Percentiles rank a stretch among this genome's conserved stretches.
Conservation (phyloP, 2,888 invertebrate species). For the Platerodrilus igneus region DNA sequence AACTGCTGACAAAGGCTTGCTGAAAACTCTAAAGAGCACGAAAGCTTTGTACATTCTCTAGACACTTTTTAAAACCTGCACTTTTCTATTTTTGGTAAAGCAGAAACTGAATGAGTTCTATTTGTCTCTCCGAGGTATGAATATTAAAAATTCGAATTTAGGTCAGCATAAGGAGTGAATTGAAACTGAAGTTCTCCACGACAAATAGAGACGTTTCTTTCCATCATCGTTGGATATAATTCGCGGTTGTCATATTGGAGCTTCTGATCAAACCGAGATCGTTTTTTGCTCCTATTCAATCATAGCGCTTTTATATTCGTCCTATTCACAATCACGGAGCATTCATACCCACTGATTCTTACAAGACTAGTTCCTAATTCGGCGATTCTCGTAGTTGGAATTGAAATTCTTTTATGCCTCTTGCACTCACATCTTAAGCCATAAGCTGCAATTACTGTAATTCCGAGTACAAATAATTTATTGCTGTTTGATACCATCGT, state of each 20-base stretch:
- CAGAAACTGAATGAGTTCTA: slow-evolving; percentile 3
- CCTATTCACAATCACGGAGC: slow-evolving; percentile 38
- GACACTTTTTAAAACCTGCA: slow-evolving; percentile 12
- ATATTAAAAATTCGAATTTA: slow-evolving; percentile 18
- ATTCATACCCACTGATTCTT: slow-evolving; percentile 33
- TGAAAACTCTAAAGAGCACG: too few relatives aligned
- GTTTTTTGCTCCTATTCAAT: slow-evolving; percentile 36
- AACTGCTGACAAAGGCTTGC: too few relatives aligned
- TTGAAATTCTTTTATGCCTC: slow-evolving; percentile 14
- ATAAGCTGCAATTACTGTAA: slow-evolving; percentile 1
- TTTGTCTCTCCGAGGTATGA: slow-evolving; percentile 13
- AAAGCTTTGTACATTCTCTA: too few relatives aligned
- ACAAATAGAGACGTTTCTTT: slow-evolving; percentile 20
- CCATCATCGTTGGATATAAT: slow-evolving; percentile 26
- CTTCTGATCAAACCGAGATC: slow-evolving; percentile 35
- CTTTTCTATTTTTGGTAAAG: slow-evolving; percentile 10
- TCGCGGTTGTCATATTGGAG: slow-evolving; percentile 29
- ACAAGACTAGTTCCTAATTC: slow-evolving; percentile 30
- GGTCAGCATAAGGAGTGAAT: too few relatives aligned
- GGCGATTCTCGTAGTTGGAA: slow-evolving; percentile 23
- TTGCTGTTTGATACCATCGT: slow-evolving; percentile 18
- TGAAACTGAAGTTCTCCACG: too few relatives aligned
- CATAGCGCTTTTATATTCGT: slow-evolving; percentile 34
- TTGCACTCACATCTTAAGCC: neutral
- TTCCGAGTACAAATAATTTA: slow-evolving; percentile 5